A percentile compares a stretch with the other conserved stretches of the same genome.
These are phyloP conservation scores for Napeogenes sylphis DNA, from an alignment of 2,888 invertebrate genomes.

Conservation along the genomic window DNA sequence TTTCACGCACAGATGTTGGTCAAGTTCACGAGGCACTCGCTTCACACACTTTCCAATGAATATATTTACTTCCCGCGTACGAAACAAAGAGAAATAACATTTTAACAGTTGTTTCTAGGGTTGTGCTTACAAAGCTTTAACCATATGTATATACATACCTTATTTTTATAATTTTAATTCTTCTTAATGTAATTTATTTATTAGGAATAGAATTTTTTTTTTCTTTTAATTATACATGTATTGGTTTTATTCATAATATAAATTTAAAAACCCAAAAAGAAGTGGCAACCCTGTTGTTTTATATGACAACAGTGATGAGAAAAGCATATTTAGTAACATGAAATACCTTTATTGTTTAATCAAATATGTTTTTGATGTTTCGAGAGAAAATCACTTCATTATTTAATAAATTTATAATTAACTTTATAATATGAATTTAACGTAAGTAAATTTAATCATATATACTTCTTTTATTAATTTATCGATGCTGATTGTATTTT, in stretches of 20 bases:
- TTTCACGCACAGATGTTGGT: constrained; percentile 31
- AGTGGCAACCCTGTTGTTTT: neutral
- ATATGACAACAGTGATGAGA: neutral
- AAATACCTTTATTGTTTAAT: neutral
- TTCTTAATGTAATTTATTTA: too few relatives aligned
- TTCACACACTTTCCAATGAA: constrained; percentile 50
- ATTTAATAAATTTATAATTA: too few relatives aligned
- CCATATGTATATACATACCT: neutral
- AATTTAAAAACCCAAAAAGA: neutral
- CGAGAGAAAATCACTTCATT: neutral
- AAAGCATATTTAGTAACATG: neutral
- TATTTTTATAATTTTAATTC: too few relatives aligned
- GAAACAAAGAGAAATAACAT: constrained; percentile 43
- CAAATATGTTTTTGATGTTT: neutral
- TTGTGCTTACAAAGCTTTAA: neutral
- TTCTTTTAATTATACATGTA: too few relatives aligned
- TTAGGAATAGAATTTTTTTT: too few relatives aligned
- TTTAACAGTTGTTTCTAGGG: neutral
- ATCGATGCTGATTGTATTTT: too few relatives aligned
- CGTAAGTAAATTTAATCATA: too few relatives aligned
- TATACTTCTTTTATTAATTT: too few relatives aligned
- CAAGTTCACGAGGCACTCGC: constrained; percentile 50
- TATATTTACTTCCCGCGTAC: constrained; percentile 33
- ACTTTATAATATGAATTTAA: too few relatives aligned
- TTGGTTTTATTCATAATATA: neutral